phyloP scores from a whole-genome alignment of 2,113 vertebrate genomes.

The Shinisaurus crocodilurus region DNA sequence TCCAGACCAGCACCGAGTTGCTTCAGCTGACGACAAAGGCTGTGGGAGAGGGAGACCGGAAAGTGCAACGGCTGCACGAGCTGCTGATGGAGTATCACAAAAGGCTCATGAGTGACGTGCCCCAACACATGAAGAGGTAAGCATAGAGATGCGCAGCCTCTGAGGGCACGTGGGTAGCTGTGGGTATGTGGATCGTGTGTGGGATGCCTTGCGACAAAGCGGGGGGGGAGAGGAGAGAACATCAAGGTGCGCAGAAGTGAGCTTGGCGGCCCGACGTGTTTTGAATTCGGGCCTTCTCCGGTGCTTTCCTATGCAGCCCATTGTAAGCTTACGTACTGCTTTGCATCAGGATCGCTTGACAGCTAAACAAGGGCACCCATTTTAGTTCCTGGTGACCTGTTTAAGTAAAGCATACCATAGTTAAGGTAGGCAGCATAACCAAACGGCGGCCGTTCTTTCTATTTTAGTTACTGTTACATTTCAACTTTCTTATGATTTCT shows the following conservation, averaged over 20 bases:
- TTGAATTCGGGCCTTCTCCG: no score
- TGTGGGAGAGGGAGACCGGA: slow-evolving; percentile 80
- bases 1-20: slow-evolving; percentile 91
- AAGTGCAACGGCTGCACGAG: slow-evolving; percentile 88
- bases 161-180: slow-evolving; percentile 25
- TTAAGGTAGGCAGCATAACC: neutral
- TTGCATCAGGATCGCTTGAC: no score
- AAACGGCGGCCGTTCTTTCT: neutral
- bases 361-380: neutral
- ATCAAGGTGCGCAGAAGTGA: neutral
- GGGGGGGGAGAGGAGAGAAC: neutral
- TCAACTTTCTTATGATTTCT: neutral
- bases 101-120: slow-evolving; percentile 87
- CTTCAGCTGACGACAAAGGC: slow-evolving; percentile 89
- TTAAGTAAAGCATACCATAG: neutral
- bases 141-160: neutral
- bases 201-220: neutral
- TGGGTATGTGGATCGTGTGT: no score
- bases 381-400: neutral
- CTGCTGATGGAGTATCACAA: slow-evolving; percentile 91
- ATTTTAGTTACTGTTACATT: neutral
- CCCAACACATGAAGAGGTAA: slow-evolving; percentile 73
- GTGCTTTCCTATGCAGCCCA: neutral
- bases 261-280: neutral
- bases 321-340: neutral